phyloP scores from a whole-genome alignment of 23 tunicate genomes.

The Ciona savignyi region DNA sequence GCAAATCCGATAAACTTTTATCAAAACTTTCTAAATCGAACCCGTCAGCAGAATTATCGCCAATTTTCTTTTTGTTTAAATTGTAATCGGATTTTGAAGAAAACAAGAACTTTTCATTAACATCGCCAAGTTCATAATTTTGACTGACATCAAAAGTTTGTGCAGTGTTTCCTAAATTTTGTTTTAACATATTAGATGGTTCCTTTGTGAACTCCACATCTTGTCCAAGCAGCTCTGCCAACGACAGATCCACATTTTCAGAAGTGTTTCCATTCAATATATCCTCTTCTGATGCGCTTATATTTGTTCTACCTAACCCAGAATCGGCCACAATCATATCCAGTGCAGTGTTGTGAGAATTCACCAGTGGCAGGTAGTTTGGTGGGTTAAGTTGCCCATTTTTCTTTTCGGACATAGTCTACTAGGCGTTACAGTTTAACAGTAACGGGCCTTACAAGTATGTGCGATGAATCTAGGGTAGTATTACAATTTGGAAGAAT shows the following conservation, averaged over 20 bases:
- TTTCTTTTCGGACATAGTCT: not conserved
- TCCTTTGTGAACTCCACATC: not conserved
- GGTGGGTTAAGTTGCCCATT: not conserved
- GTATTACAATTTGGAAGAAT: too few relatives aligned
- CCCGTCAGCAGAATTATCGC: not conserved
- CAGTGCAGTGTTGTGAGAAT: not conserved
- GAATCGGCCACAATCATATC: not conserved
- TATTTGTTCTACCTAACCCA: not conserved
- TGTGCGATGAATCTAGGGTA: too few relatives aligned
- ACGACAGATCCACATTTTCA: not conserved
- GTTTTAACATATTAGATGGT: not conserved
- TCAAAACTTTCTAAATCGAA: constrained; percentile 34
- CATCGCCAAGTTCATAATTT: not conserved
- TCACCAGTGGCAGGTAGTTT: not conserved
- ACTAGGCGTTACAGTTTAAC: too few relatives aligned
- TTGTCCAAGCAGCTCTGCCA: not conserved
- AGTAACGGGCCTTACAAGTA: too few relatives aligned
- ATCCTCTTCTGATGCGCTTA: not conserved
- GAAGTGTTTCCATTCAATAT: not conserved
- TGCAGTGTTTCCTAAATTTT: not conserved
- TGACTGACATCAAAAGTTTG: not conserved
- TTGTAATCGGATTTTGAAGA: not conserved
- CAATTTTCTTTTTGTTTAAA: not conserved
- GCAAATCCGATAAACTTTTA: constrained; percentile 70
- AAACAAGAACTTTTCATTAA: not conserved